A percentile compares a stretch with the other conserved stretches of the same genome.
Conservation (phyloP, 2,797 vertebrate species). For the Esox lucius region DNA sequence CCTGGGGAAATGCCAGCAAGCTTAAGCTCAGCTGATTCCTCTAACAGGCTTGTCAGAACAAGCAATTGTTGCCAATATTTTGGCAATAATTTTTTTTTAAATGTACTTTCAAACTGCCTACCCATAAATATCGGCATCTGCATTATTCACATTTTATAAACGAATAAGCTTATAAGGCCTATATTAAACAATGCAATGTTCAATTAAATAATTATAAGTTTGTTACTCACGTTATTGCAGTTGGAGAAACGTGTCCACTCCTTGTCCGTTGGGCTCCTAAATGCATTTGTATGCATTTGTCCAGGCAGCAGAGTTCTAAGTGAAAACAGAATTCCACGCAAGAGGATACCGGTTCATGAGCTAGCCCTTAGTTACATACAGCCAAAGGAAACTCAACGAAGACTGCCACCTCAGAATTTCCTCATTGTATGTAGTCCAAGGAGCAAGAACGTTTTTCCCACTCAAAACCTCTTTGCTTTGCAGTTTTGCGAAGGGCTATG, state of each 20-base stretch:
- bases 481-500: conserved; percentile 54
- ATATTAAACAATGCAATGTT: neutral
- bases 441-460: conserved; percentile 42
- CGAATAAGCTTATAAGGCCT: neutral
- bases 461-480: conserved; percentile 37
- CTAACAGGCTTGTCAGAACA: neutral
- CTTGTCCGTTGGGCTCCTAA: conserved; percentile 98
- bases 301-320: conserved; percentile 91
- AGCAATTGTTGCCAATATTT: neutral
- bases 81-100: neutral
- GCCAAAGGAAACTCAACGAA: conserved; percentile 53
- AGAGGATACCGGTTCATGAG: conserved; percentile 79
- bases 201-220: neutral
- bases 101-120: neutral
- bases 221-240: conserved; percentile 86
- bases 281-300: conserved; percentile 99
- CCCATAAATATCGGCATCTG: neutral
- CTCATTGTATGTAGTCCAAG: conserved; percentile 64
- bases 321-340: conserved; percentile 88
- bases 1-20: neutral
- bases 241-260: conserved; percentile 90
- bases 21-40: neutral
- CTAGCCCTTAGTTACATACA: conserved; percentile 68
- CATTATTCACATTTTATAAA: neutral
- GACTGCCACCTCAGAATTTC: conserved; percentile 64